Evolutionary conservation across 1,140 invertebrate genomes (phyloP).

Genomic region (Drosophila ohnishii): DNA sequence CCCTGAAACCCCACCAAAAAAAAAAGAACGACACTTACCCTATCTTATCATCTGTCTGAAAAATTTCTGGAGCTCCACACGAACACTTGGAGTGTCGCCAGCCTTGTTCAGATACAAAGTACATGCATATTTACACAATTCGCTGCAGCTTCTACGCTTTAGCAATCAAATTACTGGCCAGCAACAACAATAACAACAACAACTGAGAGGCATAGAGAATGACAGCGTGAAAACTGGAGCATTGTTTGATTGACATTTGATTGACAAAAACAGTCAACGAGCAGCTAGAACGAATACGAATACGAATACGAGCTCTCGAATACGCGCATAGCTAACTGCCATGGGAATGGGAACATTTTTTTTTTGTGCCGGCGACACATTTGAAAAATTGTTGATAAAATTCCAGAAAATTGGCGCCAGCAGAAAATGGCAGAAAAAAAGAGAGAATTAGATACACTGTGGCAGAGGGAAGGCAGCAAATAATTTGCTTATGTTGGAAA

Average conservation of each 20-base stretch:
- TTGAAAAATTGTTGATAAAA: conserved; percentile 64
- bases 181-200: conserved; percentile 12
- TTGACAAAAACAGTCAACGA: conserved; percentile 62
- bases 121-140: conserved; percentile 82
- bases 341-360: conserved; percentile 42
- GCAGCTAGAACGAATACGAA: conserved; percentile 29
- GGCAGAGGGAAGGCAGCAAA: conserved; percentile 18
- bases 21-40: conserved; percentile 26
- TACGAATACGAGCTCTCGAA: conserved; percentile 3
- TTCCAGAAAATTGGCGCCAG: conserved; percentile 70
- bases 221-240: conserved; percentile 66
- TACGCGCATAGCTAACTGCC: conserved; percentile 34
- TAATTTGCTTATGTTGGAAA: conserved; percentile 60
- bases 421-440: conserved; percentile 13
- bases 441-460: conserved; percentile 13
- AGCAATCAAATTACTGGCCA: conserved; percentile 77
- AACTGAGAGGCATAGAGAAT: conserved; percentile 6
- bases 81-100: conserved; percentile 36
- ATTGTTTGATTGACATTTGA: conserved; percentile 80
- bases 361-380: conserved; percentile 12
- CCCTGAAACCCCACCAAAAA: background rate
- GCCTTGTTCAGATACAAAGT: conserved; percentile 68
- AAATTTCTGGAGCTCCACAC: conserved; percentile 9
- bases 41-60: conserved; percentile 63
- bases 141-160: conserved; percentile 79